These are phyloP conservation scores for Leptinotarsa juncta DNA, from an alignment of 2,888 invertebrate genomes.

Conservation along the genomic window DNA sequence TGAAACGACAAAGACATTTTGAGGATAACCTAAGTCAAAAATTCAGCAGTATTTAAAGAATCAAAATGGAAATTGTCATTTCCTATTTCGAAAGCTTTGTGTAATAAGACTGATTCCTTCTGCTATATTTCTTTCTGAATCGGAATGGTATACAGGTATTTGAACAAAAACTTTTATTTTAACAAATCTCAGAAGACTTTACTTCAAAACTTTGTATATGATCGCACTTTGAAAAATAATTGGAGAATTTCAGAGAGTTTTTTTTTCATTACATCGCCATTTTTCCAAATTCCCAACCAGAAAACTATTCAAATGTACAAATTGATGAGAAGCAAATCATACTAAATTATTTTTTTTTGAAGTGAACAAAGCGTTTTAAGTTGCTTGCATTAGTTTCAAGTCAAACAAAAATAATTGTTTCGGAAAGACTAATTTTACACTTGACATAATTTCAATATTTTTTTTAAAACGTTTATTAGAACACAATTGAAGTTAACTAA, in stretches of 20 bases:
- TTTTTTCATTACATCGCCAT: too few relatives aligned
- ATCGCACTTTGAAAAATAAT: background rate
- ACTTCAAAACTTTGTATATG: slow-evolving; percentile 20
- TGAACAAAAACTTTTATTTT: slow-evolving; percentile 28
- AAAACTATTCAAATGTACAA: too few relatives aligned
- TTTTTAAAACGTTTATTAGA: too few relatives aligned
- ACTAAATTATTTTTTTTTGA: too few relatives aligned
- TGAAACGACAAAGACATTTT: background rate
- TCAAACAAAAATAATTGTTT: too few relatives aligned
- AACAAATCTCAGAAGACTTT: slow-evolving; percentile 15
- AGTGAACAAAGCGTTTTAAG: too few relatives aligned
- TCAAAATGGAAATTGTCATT: slow-evolving; percentile 25
- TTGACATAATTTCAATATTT: too few relatives aligned
- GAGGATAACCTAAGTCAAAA: background rate
- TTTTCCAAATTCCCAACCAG: too few relatives aligned
- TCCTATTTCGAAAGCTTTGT: slow-evolving; percentile 47
- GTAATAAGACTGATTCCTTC: slow-evolving; percentile 57
- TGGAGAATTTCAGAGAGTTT: background rate
- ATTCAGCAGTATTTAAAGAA: slow-evolving; percentile 6
- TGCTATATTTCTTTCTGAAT: slow-evolving; percentile 47
- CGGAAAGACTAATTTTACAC: too few relatives aligned
- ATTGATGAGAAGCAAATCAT: too few relatives aligned
- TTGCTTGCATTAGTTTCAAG: too few relatives aligned
- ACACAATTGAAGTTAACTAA: too few relatives aligned
- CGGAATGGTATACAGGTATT: slow-evolving; percentile 25